Percentiles rank a stretch among this genome's conserved stretches.
These are phyloP conservation scores for Heliconius hortense DNA, from an alignment of 2,888 invertebrate genomes.

Conservation along the genomic window DNA sequence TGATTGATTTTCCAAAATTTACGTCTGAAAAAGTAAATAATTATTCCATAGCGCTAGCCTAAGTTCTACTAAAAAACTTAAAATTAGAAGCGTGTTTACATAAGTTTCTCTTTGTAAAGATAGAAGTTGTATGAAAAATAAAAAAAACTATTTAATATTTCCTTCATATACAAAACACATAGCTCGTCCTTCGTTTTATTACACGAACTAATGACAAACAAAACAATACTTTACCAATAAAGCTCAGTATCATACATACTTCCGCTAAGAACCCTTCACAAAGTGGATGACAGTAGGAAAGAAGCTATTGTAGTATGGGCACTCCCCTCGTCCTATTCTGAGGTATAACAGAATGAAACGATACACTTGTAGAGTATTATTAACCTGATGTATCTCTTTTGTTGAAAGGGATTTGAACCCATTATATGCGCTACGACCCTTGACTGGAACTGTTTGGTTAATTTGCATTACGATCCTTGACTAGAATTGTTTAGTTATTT, in stretches of 20 bases:
- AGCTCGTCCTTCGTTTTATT: neutral
- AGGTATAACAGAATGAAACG: slow-evolving; percentile 3
- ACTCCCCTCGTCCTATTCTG: neutral
- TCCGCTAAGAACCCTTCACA: slow-evolving; percentile 4
- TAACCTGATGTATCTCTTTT: slow-evolving; percentile 1
- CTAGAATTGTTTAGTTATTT: neutral
- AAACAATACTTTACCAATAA: slow-evolving; percentile 6
- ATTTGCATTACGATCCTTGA: neutral
- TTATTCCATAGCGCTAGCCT: no score
- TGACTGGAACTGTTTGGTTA: neutral
- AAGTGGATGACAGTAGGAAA: slow-evolving; percentile 7
- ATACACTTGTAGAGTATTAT: slow-evolving; percentile 7
- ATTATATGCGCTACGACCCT: neutral
- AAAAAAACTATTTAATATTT: no score
- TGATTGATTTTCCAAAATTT: no score
- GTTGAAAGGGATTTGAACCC: slow-evolving; percentile 1
- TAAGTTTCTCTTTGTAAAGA: no score
- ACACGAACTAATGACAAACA: neutral
- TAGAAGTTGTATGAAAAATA: no score
- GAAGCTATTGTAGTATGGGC: slow-evolving; percentile 3
- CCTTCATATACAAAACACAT: no score
- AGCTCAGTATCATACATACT: neutral
- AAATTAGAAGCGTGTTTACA: no score
- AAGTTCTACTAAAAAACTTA: no score
- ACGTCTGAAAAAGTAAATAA: no score